Evolutionary conservation across 2,888 invertebrate genomes (phyloP).

Genomic region (Epistrophella euchroma): DNA sequence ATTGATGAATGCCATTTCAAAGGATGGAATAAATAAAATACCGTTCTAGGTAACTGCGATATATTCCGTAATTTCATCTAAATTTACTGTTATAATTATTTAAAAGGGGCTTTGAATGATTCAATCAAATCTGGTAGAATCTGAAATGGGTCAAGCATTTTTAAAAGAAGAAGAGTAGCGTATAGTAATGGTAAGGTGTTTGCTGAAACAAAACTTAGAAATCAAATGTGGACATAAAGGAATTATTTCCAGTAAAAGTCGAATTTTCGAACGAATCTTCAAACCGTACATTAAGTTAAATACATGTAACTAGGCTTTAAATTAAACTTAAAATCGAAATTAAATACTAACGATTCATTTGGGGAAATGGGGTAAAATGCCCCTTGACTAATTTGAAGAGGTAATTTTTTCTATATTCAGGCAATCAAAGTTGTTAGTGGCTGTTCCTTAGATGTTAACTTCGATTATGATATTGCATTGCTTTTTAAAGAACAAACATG

Average conservation of each 20-base stretch:
- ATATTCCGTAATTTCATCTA: constrained; percentile 10
- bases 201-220: background rate
- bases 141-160: background rate
- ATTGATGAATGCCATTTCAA: background rate
- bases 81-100: constrained; percentile 32
- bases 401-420: no score
- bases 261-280: background rate
- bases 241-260: background rate
- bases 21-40: background rate
- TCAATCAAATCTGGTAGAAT: constrained; percentile 11
- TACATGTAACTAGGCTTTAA: no score
- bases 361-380: no score
- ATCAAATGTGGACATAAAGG: background rate
- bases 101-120: constrained; percentile 14
- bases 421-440: no score
- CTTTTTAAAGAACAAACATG: background rate
- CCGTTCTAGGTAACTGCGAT: constrained; percentile 47
- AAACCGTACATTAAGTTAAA: background rate
- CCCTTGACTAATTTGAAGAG: no score
- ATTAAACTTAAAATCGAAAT: no score
- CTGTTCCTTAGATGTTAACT: no score
- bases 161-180: background rate
- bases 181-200: background rate
- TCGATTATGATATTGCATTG: no score
- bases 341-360: no score